These are phyloP conservation scores for Hyles lineata DNA, from an alignment of 2,888 invertebrate genomes.

Conservation along the genomic window DNA sequence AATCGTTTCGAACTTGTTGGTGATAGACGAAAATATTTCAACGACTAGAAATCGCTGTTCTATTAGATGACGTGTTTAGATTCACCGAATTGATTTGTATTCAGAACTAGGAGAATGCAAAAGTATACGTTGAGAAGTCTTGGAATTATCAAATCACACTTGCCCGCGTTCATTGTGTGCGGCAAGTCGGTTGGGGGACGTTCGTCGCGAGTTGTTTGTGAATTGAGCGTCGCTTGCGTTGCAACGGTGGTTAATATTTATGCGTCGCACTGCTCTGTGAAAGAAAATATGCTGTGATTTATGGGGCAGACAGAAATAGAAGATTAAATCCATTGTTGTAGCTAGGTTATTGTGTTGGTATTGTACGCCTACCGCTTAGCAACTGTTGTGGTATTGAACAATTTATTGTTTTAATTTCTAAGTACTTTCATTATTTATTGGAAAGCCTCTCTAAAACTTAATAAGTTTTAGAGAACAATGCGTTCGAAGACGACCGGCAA, in stretches of 20 bases:
- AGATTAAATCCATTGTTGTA: slow-evolving; percentile 12
- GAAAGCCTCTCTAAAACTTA: neutral
- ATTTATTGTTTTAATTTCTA: neutral
- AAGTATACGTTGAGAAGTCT: neutral
- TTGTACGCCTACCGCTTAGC: too few species aligned
- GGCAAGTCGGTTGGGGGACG: slow-evolving; percentile 8
- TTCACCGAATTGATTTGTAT: slow-evolving; percentile 17
- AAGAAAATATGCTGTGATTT: slow-evolving; percentile 12
- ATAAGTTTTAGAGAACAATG: slow-evolving; percentile 10
- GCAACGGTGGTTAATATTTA: slow-evolving; percentile 23
- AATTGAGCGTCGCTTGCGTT: slow-evolving; percentile 9
- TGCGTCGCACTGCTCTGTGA: neutral
- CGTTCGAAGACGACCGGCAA: slow-evolving; percentile 39
- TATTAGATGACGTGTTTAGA: neutral
- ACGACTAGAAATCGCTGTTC: slow-evolving; percentile 2
- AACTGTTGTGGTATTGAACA: too few species aligned
- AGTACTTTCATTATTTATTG: neutral
- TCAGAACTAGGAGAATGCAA: slow-evolving; percentile 4
- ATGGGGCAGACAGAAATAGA: slow-evolving; percentile 4
- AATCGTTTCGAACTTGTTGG: neutral
- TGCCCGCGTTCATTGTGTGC: slow-evolving; percentile 18
- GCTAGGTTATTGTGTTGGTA: neutral
- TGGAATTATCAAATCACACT: slow-evolving; percentile 25
- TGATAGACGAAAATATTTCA: neutral
- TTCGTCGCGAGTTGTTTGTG: slow-evolving; percentile 20